Percentiles rank a stretch among this genome's conserved stretches.
phyloP scores from a whole-genome alignment of 2,113 vertebrate species.

The Misgurnus anguillicaudatus region DNA sequence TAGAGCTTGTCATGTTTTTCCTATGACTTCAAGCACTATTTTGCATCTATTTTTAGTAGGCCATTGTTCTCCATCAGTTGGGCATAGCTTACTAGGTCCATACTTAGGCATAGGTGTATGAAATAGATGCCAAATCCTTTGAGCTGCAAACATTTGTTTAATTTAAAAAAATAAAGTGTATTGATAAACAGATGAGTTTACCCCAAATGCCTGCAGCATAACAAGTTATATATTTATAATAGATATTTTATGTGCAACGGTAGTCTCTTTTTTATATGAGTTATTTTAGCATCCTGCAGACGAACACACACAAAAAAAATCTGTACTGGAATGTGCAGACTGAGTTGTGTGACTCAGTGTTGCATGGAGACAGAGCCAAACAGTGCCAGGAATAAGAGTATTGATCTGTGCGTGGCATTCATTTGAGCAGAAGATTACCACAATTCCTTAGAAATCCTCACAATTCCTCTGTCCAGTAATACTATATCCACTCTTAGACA shows the following conservation, averaged over 20 bases:
- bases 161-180: slow-evolving; percentile 15
- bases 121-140: slow-evolving; percentile 23
- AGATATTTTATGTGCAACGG: not conserved
- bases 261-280: not conserved
- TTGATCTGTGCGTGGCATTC: slow-evolving; percentile 32
- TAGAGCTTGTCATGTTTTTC: slow-evolving; percentile 24
- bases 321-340: slow-evolving; percentile 25
- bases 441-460: slow-evolving; percentile 32
- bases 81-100: slow-evolving; percentile 33
- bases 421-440: slow-evolving; percentile 29
- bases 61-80: slow-evolving; percentile 46
- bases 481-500: not conserved
- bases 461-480: slow-evolving; percentile 23
- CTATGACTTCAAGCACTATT: slow-evolving; percentile 33
- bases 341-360: slow-evolving; percentile 6
- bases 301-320: not conserved
- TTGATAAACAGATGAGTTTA: not conserved
- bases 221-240: slow-evolving; percentile 15
- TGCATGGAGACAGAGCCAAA: slow-evolving; percentile 29
- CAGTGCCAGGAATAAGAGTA: not conserved
- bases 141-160: slow-evolving; percentile 22
- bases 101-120: slow-evolving; percentile 46
- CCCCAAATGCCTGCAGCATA: not conserved
- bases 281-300: not conserved
- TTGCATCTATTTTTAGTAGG: slow-evolving; percentile 52